Evolutionary conservation across 1,140 invertebrate genomes (phyloP), one percentile per base, ranked within the genome.

Genomic region (Aphidius ervi): DNA sequence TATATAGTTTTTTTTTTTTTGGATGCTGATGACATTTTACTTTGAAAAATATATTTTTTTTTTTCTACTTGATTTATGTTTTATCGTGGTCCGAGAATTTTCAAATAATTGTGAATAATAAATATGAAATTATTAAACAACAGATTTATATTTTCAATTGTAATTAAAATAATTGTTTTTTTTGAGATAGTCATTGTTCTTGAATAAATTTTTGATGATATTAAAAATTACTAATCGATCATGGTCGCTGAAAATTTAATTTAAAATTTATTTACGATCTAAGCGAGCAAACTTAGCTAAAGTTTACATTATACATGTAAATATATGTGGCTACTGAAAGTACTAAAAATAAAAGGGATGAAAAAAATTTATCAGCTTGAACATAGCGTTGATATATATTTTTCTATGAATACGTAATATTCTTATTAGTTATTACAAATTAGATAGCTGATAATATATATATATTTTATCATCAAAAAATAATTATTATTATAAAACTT

Each of bases 221-320:
- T 16, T 16, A 16, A 16, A 16, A 31, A 31, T 31, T 31, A 31
- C 23, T 1, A 66, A 64, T 61, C 62, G 65, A 68, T 65, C 64
- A 68, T 63, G 10, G 8, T 58, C 65, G 63, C 69, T 70, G 63
- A 58, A 68, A 70, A 71, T 67, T 70, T 74, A 73, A 73, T 74
- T 74, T 63, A 61, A 74, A 75, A 76, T 76, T 75, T 75, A 76
- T 75, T 76, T 74, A 75, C 74, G 73, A 65, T 68, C 65, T 59
- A 63, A 52, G 31, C 55, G 67, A 66, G 67, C 56, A 48, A 46
- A 59, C 61, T 57, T 58, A 48, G 52, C 37, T 5, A 42, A 45
- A 23, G 20, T 40, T 47, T 50, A 61, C 23, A 31, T 61, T 64
- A 59, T 61, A 61, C 46, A 61, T 64, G 63, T 64, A 61, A 61